Base-by-base conservation (phyloP, 2,888 invertebrate species). In the Microctonus hyperodae region DNA sequence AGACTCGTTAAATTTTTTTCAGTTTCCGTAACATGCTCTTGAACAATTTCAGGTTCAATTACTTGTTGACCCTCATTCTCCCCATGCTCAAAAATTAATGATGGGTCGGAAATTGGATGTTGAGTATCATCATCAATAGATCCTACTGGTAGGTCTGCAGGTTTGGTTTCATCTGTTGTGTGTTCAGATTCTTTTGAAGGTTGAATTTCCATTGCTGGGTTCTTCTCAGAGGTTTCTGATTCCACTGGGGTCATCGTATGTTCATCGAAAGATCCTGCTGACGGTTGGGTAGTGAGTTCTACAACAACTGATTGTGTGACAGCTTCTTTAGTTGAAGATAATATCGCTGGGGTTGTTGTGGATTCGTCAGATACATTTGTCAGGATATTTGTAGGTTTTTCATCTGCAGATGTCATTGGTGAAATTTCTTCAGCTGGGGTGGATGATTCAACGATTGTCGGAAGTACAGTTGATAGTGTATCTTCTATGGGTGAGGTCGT, bases 11-110 rank as follows among this genome's bases (percentile, higher is more conserved):
- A 61, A 50, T 37, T 35, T 25, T 10, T 33, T 20, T 57, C 50
- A 11, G 62, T 56, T 50, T 67, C 68, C 23, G 76, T 75, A 4
- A 75, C 74, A 61, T 79, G 77, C 2, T 71, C 64, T 1, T 75
- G 70, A n/a, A 69, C 64, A 23, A 71, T 69, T 23, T 66, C 73
- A 44, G 75, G 75, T 40, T 71, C 70, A 28, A 76, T 55, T 10
- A 75, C 69, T 3, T 75, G 31, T 53, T 75, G 75, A 28, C 73
- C 74, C 40, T 76, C 78, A 9, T 69, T 64, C 5, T 69, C 68
- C 56, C 70, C 70, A 6, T 55, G 68, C 11, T 70, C 65, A 1
- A 61, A 44, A 35, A n/a, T 48, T 22, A 33, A 13, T 10, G 65
- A 55, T n/a, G 59, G 53, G 13, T 67, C 65, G 6, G 63, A 63